phyloP scores from a whole-genome alignment of 2,113 vertebrate genomes.

The Tragelaphus scriptus region DNA sequence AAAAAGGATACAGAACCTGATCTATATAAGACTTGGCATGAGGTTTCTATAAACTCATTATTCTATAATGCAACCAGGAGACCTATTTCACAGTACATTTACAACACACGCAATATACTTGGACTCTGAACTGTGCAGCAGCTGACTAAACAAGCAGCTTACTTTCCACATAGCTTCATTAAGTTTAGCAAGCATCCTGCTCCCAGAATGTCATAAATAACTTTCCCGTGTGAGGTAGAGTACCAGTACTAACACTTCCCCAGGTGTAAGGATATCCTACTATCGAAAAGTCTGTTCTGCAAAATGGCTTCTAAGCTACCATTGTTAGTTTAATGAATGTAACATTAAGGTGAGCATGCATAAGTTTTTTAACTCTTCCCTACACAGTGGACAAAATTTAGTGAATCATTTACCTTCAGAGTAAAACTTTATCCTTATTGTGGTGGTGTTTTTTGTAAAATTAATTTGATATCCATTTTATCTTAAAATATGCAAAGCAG shows the following conservation, averaged over 20 bases:
- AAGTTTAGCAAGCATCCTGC: background rate
- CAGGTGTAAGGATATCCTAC: background rate
- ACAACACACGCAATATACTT: background rate
- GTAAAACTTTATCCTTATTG: background rate
- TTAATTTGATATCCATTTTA: conserved; percentile 11
- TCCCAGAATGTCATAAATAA: conserved; percentile 38
- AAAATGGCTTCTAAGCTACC: background rate
- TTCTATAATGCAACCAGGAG: background rate
- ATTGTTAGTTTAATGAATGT: background rate
- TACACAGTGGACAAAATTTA: background rate
- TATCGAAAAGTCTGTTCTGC: background rate
- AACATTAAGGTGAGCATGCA: background rate
- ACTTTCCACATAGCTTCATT: background rate
- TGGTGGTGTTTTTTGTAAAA: background rate
- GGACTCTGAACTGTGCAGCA: conserved; percentile 38
- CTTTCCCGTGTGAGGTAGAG: background rate
- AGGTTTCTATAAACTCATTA: conserved; percentile 13
- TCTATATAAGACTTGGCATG: background rate
- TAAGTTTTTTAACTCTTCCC: background rate
- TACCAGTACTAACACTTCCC: conserved; percentile 20
- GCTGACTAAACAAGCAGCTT: conserved; percentile 11
- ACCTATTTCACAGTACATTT: conserved; percentile 23
- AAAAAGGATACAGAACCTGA: background rate
- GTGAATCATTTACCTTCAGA: background rate
- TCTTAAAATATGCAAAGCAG: background rate